These are phyloP conservation scores for Drosophila murphyi DNA, from an alignment of 1,140 invertebrate genomes.

Conservation along the genomic window DNA sequence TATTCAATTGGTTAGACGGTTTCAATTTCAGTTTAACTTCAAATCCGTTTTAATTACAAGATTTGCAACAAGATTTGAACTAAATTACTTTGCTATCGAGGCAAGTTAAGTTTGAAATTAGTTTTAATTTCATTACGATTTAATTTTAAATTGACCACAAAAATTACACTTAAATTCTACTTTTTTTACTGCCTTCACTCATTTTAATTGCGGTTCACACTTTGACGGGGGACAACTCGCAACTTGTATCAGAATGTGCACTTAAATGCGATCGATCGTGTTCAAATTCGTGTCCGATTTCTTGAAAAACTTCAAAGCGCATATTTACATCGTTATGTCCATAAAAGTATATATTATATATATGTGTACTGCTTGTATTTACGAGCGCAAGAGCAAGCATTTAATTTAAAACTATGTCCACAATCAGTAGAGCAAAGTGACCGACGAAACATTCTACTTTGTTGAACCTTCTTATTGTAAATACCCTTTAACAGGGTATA, in stretches of 20 bases:
- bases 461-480: background rate
- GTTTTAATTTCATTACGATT: background rate
- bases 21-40: no score
- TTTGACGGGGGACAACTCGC: background rate
- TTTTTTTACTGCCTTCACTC: background rate
- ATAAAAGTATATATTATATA: conserved; percentile 13
- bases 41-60: no score
- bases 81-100: no score
- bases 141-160: conserved; percentile 1
- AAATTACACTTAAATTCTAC: background rate
- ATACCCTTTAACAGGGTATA: background rate
- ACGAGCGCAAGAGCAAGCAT: conserved; percentile 8
- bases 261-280: conserved; percentile 14
- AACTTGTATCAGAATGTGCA: conserved; percentile 1
- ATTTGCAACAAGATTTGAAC: no score
- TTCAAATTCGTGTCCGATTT: conserved; percentile 20
- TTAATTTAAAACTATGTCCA: conserved; percentile 29
- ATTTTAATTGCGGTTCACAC: background rate
- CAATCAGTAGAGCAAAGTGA: conserved; percentile 20
- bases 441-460: conserved; percentile 23
- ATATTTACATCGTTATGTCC: conserved; percentile 1
- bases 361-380: background rate
- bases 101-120: no score
- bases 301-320: background rate
- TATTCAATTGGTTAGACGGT: no score